Base-by-base conservation (phyloP, 2,888 invertebrate genomes). In the Emmelina monodactyla region DNA sequence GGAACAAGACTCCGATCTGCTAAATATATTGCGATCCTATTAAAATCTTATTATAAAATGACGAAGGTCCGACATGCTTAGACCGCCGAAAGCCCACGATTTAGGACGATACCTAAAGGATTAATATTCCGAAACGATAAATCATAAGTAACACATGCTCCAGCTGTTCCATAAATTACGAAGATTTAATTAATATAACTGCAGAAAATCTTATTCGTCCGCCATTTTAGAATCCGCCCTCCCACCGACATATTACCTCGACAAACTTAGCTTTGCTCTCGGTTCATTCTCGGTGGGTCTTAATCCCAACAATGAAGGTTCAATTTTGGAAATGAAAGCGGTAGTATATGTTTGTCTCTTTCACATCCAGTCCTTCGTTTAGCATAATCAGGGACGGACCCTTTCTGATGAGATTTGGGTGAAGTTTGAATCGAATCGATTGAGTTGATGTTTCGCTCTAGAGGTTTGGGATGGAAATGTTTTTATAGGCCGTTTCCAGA, bases 101-200 rank as follows among this genome's bases (percentile, higher is more conserved):
- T n/a, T n/a, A n/a, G n/a, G n/a, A n/a, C n/a, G n/a, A n/a, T 25
- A n/a, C n/a, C 3, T n/a, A 25, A 25, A 10, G 25, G 55, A 58
- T 60, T 58, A 66, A 66, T 62, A 54, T 47, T 53, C 42, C 60
- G 57, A 70, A 69, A 62, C 64, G 58, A 76, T 78, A 71, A 73
- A 76, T 75, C 66, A 69, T 49, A 52, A 45, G 58, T 53, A 58
- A 49, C 73, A 72, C 58, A 66, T 68, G 73, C 51, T 59, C 58
- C 63, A 58, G 54, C 51, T 60, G 53, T 55, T 56, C 59, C 68
- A 72, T 79, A 79, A 78, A 79, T 79, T 71, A 79, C 64, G 66
- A 76, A 76, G 76, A 76, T 76, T 78, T 75, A 79, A 79, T 78
- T 76, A 75, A 72, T 76, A 67, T 68, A 62, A 60, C 69, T 61